Evolutionary conservation across 2,888 invertebrate genomes (phyloP).

Genomic region (Ariolimax columbianus): DNA sequence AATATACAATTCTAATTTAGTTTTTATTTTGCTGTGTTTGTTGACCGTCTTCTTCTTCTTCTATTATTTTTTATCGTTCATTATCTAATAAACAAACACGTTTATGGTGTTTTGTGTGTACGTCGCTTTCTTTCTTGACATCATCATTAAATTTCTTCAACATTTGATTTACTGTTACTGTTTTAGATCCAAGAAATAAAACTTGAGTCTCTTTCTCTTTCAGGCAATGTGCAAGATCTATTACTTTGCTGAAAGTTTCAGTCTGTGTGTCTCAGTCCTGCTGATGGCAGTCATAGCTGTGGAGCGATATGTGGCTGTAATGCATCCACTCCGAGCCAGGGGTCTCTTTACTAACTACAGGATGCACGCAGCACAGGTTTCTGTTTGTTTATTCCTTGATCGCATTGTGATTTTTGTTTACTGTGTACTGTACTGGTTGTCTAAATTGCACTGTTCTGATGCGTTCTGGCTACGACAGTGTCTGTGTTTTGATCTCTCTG

Average conservation of each 20-base stretch:
- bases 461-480: too few relatives aligned
- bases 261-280: constrained; percentile 93
- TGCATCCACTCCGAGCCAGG: constrained; percentile 90
- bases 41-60: too few relatives aligned
- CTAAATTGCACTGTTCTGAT: too few relatives aligned
- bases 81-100: too few relatives aligned
- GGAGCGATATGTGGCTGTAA: constrained; percentile 75
- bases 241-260: constrained; percentile 91
- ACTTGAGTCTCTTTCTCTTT: not conserved
- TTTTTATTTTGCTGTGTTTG: too few relatives aligned
- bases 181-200: not conserved
- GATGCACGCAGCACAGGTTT: constrained; percentile 83
- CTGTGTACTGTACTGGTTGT: too few relatives aligned
- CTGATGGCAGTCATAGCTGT: constrained; percentile 86
- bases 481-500: too few relatives aligned
- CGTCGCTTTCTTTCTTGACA: not conserved
- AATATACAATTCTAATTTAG: too few relatives aligned
- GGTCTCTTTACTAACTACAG: constrained; percentile 87
- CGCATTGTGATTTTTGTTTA: too few relatives aligned
- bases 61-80: too few relatives aligned
- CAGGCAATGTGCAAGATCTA: constrained; percentile 89
- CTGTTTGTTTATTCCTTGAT: not conserved
- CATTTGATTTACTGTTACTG: not conserved
- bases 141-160: not conserved
- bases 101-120: too few relatives aligned